Conservation (phyloP, 2,797 vertebrate genomes). For the Microhierax caerulescens region DNA sequence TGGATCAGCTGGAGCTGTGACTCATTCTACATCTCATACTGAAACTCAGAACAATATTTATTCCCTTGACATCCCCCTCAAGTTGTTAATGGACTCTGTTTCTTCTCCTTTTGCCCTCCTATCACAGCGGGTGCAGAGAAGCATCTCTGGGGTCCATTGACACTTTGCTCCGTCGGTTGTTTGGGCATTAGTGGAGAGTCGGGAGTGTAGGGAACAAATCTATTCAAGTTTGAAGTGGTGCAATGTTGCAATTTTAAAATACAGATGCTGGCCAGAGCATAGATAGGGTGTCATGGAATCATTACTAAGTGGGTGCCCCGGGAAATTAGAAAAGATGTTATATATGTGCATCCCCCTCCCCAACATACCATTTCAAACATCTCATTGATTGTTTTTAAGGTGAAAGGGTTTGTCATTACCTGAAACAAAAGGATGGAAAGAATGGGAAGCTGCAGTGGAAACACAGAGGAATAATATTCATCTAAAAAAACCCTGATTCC, state of each 20-base stretch:
- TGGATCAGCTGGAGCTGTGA: slow-evolving; percentile 23
- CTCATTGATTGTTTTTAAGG: neutral
- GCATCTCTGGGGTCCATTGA: neutral
- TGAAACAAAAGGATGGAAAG: neutral
- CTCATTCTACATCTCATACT: neutral
- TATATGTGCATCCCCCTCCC: fast-evolving
- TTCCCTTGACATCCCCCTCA: slow-evolving; percentile 24
- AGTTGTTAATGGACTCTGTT: slow-evolving; percentile 39
- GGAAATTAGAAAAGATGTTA: neutral
- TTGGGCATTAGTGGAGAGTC: neutral
- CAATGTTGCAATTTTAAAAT: neutral
- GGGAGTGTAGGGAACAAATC: neutral
- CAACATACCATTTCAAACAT: neutral
- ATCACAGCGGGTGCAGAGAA: neutral
- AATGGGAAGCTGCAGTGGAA: neutral
- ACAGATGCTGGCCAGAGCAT: neutral
- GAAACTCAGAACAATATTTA: slow-evolving; percentile 49
- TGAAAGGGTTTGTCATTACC: neutral
- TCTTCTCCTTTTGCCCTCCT: slow-evolving; percentile 44
- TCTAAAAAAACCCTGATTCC: neutral
- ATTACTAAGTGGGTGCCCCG: neutral
- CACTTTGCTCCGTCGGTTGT: neutral
- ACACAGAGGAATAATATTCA: neutral
- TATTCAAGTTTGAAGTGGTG: neutral
- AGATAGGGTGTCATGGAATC: neutral